phyloP scores from a whole-genome alignment of 2,888 invertebrate species.

The Dascillus cervinus region DNA sequence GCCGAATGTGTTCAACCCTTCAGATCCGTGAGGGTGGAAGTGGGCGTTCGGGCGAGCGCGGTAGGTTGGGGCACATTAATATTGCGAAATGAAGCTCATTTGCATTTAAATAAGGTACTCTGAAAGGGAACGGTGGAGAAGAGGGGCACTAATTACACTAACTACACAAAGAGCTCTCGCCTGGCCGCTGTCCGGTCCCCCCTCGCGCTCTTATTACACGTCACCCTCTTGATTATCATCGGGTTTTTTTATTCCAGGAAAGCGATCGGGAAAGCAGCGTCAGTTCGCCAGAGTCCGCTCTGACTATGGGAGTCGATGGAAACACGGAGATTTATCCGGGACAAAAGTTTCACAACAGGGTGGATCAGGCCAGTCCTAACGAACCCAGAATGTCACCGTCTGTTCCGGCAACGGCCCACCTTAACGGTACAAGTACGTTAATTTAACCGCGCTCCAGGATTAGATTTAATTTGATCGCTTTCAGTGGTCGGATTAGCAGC shows the following conservation, averaged over 20 bases:
- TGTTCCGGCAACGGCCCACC: constrained; percentile 49
- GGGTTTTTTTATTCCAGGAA: constrained; percentile 43
- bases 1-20: constrained; percentile 25
- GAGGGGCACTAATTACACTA: constrained; percentile 45
- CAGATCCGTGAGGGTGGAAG: constrained; percentile 21
- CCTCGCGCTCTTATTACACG: constrained; percentile 32
- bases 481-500: constrained; percentile 67
- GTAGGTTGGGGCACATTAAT: constrained; percentile 67
- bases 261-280: constrained; percentile 59
- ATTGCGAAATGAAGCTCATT: constrained; percentile 86
- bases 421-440: constrained; percentile 59
- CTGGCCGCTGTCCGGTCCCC: constrained; percentile 39
- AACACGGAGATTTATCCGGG: constrained; percentile 35
- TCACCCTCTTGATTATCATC: constrained; percentile 38
- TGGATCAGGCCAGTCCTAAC: constrained; percentile 17
- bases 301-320: constrained; percentile 41
- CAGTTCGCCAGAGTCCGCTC: constrained; percentile 52
- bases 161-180: constrained; percentile 47
- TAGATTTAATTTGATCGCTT: constrained; percentile 19
- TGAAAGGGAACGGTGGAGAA: constrained; percentile 25
- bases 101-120: constrained; percentile 77
- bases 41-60: constrained; percentile 24
- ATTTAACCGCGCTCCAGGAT: neutral
- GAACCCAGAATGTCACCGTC: constrained; percentile 35
- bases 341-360: constrained; percentile 24